Evolutionary conservation across 1,140 invertebrate species (phyloP).

Genomic region (Matsumurasca onukii): DNA sequence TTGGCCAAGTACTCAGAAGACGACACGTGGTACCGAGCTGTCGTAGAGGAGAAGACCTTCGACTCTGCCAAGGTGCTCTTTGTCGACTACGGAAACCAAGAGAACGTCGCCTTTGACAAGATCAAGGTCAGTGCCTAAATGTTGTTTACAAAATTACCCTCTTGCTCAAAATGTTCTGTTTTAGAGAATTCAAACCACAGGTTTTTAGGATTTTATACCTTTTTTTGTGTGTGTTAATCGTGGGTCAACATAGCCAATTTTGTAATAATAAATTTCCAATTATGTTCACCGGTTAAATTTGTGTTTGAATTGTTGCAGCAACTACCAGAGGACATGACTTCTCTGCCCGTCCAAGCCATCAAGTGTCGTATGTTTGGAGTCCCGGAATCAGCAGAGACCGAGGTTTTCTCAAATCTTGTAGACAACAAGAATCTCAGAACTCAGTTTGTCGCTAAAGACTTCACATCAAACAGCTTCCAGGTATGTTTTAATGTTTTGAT

Average conservation of each 20-base stretch:
- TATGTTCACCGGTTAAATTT: too few species aligned
- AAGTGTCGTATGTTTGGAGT: slow-evolving; percentile 47
- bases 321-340: slow-evolving; percentile 35
- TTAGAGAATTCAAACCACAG: too few species aligned
- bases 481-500: not conserved
- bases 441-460: slow-evolving; percentile 46
- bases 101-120: slow-evolving; percentile 50
- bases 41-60: slow-evolving; percentile 47
- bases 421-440: slow-evolving; percentile 43
- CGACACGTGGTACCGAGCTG: slow-evolving; percentile 56
- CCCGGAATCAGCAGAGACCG: slow-evolving; percentile 38
- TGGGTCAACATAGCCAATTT: too few species aligned
- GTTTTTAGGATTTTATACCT: too few species aligned
- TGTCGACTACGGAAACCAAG: slow-evolving; percentile 68
- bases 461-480: slow-evolving; percentile 22
- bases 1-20: slow-evolving; percentile 57
- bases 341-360: slow-evolving; percentile 48
- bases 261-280: too few species aligned
- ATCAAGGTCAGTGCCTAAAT: slow-evolving; percentile 46
- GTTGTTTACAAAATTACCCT: too few species aligned
- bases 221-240: too few species aligned
- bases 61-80: slow-evolving; percentile 52
- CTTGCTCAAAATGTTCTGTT: too few species aligned
- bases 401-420: slow-evolving; percentile 38
- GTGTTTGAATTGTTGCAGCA: slow-evolving; percentile 1